A percentile compares a stretch with the other conserved stretches of the same genome.
phyloP scores from a whole-genome alignment of 2,113 vertebrate species.

The Gymnogyps californianus region DNA sequence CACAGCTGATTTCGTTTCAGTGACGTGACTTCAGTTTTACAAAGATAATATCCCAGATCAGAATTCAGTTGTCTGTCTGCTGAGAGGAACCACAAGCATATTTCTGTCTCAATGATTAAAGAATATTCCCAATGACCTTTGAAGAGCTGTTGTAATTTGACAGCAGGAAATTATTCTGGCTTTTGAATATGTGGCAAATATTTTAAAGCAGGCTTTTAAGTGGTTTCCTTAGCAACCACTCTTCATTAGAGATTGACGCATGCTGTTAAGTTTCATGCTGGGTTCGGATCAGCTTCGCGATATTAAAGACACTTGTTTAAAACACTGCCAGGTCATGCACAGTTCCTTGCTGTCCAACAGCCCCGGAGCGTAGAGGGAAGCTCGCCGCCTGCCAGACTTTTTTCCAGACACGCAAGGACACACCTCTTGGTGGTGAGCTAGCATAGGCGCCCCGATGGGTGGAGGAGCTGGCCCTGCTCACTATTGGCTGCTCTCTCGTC shows the following conservation, averaged over 20 bases:
- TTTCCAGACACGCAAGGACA: background rate
- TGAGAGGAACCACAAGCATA: background rate
- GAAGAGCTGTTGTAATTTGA: background rate
- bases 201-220: background rate
- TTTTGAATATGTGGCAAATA: background rate
- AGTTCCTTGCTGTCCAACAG: background rate
- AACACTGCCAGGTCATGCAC: background rate
- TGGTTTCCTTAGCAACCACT: conserved; percentile 2
- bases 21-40: background rate
- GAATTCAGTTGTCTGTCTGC: background rate
- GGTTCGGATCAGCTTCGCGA: background rate
- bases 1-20: background rate
- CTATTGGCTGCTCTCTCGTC: background rate
- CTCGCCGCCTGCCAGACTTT: background rate
- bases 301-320: background rate
- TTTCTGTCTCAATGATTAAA: background rate
- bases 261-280: background rate
- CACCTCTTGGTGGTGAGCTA: background rate
- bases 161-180: background rate
- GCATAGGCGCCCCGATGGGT: background rate
- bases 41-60: background rate
- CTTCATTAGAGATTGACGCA: background rate
- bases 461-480: background rate
- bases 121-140: background rate
- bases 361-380: background rate